These are phyloP conservation scores for Gymnothorax reevesii DNA, from an alignment of 2,797 vertebrate genomes.

Conservation along the genomic window DNA sequence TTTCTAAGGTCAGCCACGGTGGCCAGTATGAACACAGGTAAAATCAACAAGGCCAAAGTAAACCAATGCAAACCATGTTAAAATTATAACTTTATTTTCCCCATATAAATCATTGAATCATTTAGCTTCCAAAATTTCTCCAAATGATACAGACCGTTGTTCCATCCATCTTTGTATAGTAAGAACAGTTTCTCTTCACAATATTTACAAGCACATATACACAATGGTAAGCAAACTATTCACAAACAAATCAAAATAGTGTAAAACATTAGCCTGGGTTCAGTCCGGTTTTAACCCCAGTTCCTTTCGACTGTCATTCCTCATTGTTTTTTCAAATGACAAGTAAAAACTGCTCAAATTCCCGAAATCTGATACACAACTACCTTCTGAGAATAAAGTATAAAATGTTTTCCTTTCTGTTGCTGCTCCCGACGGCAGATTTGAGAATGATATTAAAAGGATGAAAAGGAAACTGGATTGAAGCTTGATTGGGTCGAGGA, in stretches of 20 bases:
- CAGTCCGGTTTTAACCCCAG: slow-evolving; percentile 43
- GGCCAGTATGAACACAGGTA: slow-evolving; percentile 9
- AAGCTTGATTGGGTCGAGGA: not conserved
- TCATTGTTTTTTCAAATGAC: slow-evolving; percentile 34
- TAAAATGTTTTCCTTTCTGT: not conserved
- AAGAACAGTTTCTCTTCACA: slow-evolving; percentile 52
- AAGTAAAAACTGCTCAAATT: not conserved
- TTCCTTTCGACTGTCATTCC: slow-evolving; percentile 50
- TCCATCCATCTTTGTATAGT: slow-evolving; percentile 38
- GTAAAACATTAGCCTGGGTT: slow-evolving; percentile 41
- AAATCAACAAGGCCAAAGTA: not conserved
- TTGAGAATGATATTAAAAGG: not conserved
- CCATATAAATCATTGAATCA: slow-evolving; percentile 66
- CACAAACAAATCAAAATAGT: slow-evolving; percentile 65
- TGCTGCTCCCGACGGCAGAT: not conserved
- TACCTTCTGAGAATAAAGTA: not conserved
- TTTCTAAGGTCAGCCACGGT: not conserved
- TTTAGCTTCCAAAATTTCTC: slow-evolving; percentile 53
- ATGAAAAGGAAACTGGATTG: slow-evolving; percentile 6
- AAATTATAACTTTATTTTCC: slow-evolving; percentile 78
- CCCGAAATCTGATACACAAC: not conserved
- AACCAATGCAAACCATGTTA: slow-evolving; percentile 53
- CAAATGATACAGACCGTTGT: slow-evolving; percentile 59
- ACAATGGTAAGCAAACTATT: slow-evolving; percentile 72
- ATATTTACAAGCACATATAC: slow-evolving; percentile 77